phyloP scores from a whole-genome alignment of 1,140 invertebrate genomes.

The Anoplophora glabripennis region DNA sequence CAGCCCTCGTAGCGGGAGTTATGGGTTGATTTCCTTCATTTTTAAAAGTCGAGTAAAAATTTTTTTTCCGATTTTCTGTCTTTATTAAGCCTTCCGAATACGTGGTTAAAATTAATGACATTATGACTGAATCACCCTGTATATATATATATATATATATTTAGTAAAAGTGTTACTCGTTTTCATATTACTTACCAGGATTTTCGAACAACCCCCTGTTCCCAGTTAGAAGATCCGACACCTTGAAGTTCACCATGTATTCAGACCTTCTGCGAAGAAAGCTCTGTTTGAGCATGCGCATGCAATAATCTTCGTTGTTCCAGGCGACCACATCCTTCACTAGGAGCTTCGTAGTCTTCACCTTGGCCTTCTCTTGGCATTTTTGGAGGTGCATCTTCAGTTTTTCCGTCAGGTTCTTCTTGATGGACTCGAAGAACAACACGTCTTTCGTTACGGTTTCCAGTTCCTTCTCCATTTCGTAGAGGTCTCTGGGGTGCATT shows the following conservation, averaged over 20 bases:
- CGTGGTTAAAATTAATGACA: too few species aligned
- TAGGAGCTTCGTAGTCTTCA: conserved; percentile 21
- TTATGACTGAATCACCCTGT: too few species aligned
- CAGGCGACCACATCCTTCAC: conserved; percentile 42
- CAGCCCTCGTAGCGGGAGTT: too few species aligned
- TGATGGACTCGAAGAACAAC: conserved; percentile 21
- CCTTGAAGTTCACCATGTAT: conserved; percentile 31
- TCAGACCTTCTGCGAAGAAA: conserved; percentile 40
- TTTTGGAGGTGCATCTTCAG: conserved; percentile 13
- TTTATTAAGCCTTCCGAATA: too few species aligned
- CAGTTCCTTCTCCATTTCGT: conserved; percentile 19
- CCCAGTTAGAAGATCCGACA: conserved; percentile 34
- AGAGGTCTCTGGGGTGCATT: conserved; percentile 11
- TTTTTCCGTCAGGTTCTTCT: conserved; percentile 16
- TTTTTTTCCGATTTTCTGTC: too few species aligned
- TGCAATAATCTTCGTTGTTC: conserved; percentile 42
- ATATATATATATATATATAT: too few species aligned
- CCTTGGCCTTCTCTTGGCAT: conserved; percentile 1
- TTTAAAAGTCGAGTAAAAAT: too few species aligned
- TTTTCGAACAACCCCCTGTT: conserved; percentile 9
- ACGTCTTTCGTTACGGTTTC: conserved; percentile 10
- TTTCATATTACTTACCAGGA: too few species aligned
- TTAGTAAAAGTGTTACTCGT: too few species aligned
- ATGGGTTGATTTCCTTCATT: too few species aligned
- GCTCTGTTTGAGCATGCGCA: conserved; percentile 37